Evolutionary conservation across 2,888 invertebrate genomes (phyloP).

Genomic region (Odontothrips loti): DNA sequence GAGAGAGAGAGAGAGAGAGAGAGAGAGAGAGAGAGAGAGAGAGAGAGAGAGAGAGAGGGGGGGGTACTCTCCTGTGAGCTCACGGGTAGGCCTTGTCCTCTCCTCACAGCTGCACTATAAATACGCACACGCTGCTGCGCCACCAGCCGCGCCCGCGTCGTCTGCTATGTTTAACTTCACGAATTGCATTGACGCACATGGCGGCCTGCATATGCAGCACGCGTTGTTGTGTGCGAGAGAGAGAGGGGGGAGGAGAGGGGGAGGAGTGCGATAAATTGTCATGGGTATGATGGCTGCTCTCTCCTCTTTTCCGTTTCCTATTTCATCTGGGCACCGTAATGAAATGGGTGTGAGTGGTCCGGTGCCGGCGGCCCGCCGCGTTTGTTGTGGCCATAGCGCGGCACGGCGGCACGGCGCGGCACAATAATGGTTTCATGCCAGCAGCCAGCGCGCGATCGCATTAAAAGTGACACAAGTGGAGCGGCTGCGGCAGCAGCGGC

Average conservation of each 20-base stretch:
- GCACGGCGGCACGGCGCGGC: too few relatives aligned
- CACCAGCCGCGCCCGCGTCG: background rate
- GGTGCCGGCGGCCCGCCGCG: too few relatives aligned
- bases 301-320: slow-evolving; percentile 4
- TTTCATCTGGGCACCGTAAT: background rate
- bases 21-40: too few relatives aligned
- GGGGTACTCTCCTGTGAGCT: too few relatives aligned
- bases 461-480: background rate
- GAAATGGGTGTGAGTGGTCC: background rate
- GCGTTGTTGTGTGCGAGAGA: background rate
- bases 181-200: background rate
- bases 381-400: too few relatives aligned
- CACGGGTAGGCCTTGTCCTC: too few relatives aligned
- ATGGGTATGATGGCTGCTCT: background rate
- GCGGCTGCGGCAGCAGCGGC: background rate
- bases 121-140: background rate
- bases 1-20: too few relatives aligned
- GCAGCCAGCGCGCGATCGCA: background rate
- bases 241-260: too few relatives aligned
- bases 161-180: background rate
- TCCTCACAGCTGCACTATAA: too few relatives aligned
- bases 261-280: background rate
- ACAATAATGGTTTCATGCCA: background rate
- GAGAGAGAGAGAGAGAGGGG: too few relatives aligned
- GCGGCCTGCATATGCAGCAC: background rate